These are phyloP conservation scores for Triops cancriformis DNA, from an alignment of 1,140 invertebrate species.

Conservation along the genomic window DNA sequence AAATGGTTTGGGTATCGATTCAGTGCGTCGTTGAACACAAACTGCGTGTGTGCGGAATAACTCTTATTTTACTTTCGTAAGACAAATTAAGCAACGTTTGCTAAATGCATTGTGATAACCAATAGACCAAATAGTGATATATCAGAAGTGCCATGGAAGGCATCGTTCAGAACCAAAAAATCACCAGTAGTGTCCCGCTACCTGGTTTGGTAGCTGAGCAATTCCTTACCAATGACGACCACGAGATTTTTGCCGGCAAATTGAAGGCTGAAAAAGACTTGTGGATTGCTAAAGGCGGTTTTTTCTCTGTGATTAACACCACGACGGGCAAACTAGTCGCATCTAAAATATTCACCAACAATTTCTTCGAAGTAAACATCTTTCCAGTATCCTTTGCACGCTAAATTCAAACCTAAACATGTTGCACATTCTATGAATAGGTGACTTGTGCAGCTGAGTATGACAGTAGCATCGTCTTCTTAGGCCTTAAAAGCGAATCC, in stretches of 20 bases:
- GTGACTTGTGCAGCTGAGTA: not conserved
- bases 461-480: not conserved
- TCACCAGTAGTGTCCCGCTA: not conserved
- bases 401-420: too few species aligned
- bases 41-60: not conserved
- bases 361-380: not conserved
- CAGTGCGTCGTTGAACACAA: not conserved
- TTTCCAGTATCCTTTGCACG: too few species aligned
- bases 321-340: not conserved
- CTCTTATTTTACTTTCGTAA: not conserved
- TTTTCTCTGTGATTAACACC: not conserved
- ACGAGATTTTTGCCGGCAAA: slow-evolving; percentile 8
- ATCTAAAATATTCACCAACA: not conserved
- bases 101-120: not conserved
- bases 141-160: not conserved
- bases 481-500: not conserved
- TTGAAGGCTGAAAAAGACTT: not conserved
- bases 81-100: not conserved
- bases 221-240: not conserved
- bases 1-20: not conserved
- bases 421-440: not conserved
- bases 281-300: not conserved
- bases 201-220: not conserved
- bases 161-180: not conserved
- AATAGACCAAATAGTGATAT: not conserved